Conservation (phyloP, 2,888 invertebrate genomes). For the Pseudanteris insignis region DNA sequence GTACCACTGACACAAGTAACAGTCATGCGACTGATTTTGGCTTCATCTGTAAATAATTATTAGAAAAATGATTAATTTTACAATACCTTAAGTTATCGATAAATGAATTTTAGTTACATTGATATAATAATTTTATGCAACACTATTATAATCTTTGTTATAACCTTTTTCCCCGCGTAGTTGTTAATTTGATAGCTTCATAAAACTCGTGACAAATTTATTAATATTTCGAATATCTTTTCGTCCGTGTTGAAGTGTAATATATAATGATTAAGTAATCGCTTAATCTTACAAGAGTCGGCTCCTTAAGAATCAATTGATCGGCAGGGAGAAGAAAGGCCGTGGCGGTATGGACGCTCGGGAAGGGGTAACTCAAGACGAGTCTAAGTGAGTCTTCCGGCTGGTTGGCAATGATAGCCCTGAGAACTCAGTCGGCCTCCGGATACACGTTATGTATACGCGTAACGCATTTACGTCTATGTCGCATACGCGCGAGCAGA, state of each 20-base stretch:
- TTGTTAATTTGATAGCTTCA: slow-evolving; percentile 12
- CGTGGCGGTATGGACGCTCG: slow-evolving; percentile 19
- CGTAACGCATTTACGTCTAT: slow-evolving; percentile 50
- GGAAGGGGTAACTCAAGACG: slow-evolving; percentile 66
- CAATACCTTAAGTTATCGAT: too few species aligned
- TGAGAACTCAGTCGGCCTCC: slow-evolving; percentile 66
- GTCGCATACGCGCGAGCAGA: slow-evolving; percentile 35
- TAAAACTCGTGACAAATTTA: slow-evolving; percentile 5
- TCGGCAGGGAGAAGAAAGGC: slow-evolving; percentile 23
- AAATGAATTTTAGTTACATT: too few species aligned
- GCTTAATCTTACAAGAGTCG: slow-evolving; percentile 7
- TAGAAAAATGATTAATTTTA: too few species aligned
- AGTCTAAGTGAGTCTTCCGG: slow-evolving; percentile 67
- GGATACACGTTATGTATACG: slow-evolving; percentile 63
- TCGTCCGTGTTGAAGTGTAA: too few species aligned
- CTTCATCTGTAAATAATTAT: too few species aligned
- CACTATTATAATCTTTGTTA: too few species aligned
- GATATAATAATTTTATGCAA: too few species aligned
- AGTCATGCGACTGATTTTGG: too few species aligned
- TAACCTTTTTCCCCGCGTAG: too few species aligned
- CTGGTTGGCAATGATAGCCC: slow-evolving; percentile 66
- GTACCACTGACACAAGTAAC: too few species aligned
- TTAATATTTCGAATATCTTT: too few species aligned
- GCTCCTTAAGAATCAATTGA: slow-evolving; percentile 16
- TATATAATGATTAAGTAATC: too few species aligned